Percentiles rank a stretch among this genome's conserved stretches.
These are phyloP conservation scores for Bimastos eiseni DNA, from an alignment of 2,888 invertebrate species.

Conservation along the genomic window DNA sequence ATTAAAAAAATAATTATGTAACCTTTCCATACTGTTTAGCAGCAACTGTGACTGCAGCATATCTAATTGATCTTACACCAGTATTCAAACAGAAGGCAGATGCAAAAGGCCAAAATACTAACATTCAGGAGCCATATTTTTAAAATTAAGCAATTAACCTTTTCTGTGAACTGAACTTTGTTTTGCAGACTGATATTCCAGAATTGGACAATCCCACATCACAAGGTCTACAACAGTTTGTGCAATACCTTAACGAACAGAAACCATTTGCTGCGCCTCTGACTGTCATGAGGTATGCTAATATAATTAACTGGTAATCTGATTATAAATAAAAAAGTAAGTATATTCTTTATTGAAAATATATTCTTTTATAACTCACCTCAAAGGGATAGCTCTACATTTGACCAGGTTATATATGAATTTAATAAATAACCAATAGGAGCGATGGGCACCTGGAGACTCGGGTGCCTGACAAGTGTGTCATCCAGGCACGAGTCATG, in stretches of 20 bases:
- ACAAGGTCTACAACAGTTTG: slow-evolving; percentile 76
- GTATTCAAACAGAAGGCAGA: background rate
- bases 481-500: too few relatives aligned
- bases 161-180: background rate
- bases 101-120: background rate
- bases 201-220: slow-evolving; percentile 75
- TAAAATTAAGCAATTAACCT: background rate
- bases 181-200: slow-evolving; percentile 64
- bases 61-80: background rate
- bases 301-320: background rate
- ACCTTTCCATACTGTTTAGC: background rate
- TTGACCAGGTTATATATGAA: background rate
- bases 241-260: slow-evolving; percentile 81
- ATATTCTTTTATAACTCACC: too few relatives aligned
- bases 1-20: too few relatives aligned
- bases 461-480: too few relatives aligned
- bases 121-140: background rate
- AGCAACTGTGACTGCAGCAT: background rate
- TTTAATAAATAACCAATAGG: background rate
- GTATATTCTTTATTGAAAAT: too few relatives aligned
- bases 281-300: slow-evolving; percentile 76
- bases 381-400: background rate
- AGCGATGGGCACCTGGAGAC: background rate
- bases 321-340: too few relatives aligned
- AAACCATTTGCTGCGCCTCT: slow-evolving; percentile 79